These are phyloP conservation scores for Thera obeliscata DNA, from an alignment of 2,888 invertebrate species.

Conservation along the genomic window DNA sequence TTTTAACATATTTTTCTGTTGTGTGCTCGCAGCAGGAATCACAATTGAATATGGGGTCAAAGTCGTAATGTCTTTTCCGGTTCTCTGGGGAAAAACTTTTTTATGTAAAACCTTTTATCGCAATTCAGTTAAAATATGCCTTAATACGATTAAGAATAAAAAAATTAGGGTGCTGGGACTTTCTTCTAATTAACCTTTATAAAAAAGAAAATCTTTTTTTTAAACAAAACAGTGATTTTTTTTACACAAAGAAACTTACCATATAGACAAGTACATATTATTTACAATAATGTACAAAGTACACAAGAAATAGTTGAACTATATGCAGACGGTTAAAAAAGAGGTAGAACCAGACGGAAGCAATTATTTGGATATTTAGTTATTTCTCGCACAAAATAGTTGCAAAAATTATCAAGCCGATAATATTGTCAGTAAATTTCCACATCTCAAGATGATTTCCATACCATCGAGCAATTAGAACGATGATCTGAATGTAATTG, in stretches of 20 bases:
- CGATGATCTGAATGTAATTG: conserved; percentile 50
- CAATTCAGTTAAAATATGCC: background rate
- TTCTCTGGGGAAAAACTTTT: background rate
- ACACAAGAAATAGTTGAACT: no score
- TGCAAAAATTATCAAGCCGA: conserved; percentile 5
- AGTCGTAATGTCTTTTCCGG: background rate
- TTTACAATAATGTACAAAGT: no score
- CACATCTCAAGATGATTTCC: conserved; percentile 13
- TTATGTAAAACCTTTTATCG: background rate
- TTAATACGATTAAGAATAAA: background rate
- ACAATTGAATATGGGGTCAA: conserved; percentile 6
- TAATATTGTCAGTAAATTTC: conserved; percentile 8
- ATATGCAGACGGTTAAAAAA: no score
- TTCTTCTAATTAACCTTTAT: no score
- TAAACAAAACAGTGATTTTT: no score
- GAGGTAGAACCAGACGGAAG: no score
- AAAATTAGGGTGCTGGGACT: no score
- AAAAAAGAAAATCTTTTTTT: no score
- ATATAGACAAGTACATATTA: no score
- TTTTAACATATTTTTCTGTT: conserved; percentile 23
- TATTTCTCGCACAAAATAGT: background rate
- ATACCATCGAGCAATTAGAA: conserved; percentile 36
- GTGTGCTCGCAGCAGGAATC: conserved; percentile 8
- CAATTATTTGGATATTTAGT: background rate
- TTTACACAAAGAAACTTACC: no score